A percentile compares a stretch with the other conserved stretches of the same genome.
Conservation (phyloP, 2,797 vertebrate genomes). For the Falco berigora region DNA sequence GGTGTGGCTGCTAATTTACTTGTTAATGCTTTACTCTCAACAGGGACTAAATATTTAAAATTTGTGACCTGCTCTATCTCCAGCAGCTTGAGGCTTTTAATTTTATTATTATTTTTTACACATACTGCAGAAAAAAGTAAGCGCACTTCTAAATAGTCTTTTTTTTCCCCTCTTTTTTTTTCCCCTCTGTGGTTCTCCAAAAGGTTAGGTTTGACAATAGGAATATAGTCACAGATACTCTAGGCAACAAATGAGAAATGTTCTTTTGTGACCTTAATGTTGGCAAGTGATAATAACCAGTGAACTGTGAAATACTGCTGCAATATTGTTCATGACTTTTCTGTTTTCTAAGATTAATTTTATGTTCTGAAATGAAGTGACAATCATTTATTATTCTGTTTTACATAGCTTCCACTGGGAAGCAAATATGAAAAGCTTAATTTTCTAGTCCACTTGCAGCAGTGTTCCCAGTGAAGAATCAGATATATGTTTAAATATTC, state of each 20-base stretch:
- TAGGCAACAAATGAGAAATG: conserved; percentile 62
- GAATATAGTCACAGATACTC: conserved; percentile 52
- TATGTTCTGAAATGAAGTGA: conserved; percentile 70
- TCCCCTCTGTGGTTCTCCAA: conserved; percentile 24
- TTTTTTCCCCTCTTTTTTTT: background rate
- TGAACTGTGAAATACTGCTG: conserved; percentile 69
- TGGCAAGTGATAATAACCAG: conserved; percentile 66
- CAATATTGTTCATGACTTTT: conserved; percentile 64
- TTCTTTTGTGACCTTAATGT: conserved; percentile 69
- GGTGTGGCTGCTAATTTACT: background rate
- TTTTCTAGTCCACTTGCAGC: conserved; percentile 69
- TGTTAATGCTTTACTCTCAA: conserved; percentile 1
- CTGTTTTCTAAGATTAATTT: conserved; percentile 75
- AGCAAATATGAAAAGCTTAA: conserved; percentile 69
- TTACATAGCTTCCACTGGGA: conserved; percentile 66
- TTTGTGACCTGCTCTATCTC: conserved; percentile 11
- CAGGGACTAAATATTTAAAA: conserved; percentile 9
- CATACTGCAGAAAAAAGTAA: conserved; percentile 18
- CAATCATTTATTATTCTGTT: conserved; percentile 76
- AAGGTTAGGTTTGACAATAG: conserved; percentile 69
- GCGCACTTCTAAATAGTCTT: conserved; percentile 16
- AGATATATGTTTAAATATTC: conserved; percentile 48
- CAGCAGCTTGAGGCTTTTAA: conserved; percentile 27
- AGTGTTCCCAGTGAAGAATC: conserved; percentile 35
- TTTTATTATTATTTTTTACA: conserved; percentile 63